Base-by-base conservation (phyloP, 1,140 invertebrate species). In the Calephelis virginiensis region DNA sequence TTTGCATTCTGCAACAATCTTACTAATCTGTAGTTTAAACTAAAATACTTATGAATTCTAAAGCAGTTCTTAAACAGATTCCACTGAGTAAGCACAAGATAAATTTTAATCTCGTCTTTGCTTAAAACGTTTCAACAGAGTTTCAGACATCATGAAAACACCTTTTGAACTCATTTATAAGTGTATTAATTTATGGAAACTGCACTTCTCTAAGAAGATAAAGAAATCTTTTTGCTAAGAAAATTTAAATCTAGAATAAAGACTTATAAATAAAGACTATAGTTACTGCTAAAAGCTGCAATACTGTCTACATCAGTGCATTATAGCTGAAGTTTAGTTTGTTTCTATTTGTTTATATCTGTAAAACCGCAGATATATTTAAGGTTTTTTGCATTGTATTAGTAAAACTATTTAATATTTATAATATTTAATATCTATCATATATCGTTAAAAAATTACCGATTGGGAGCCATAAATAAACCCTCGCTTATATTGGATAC, bases 161-260 rank as follows among this genome's bases (percentile, higher is more conserved):
- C 53, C 53, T 56, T 56, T 56, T 43, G 38, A 14, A 43, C 13
- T 50, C 37, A 17, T 14, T 53, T 37, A 56, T 56, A 14, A 40
- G 49, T 37, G 17, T 70, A 66, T 63, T 70, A 63, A 66, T 66
- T 66, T 63, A 61, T 53, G 64, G 62, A 70, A 56, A 66, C 50
- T 70, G 65, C 50, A 59, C 59, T 63, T 56, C 63, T 47, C 61
- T 63, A 70, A 66, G 61, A 59, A 61, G 53, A 64, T 64, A 69
- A 69, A 65, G 64, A 47, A 70, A 66, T 64, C 64, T 70, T 70
- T 70, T 64, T 62, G 64, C 60, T 65, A 61, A 60, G 43, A 40
- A 48, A 66, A 62, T 63, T 47, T 17, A 45, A 61, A 56, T 66
- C 28, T 37, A 38, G 50, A 14, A 50, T 48, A 56, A 40, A 63